These are phyloP conservation scores for Akabosia matsudoensis DNA, from an alignment of 1,140 invertebrate species.

Conservation along the genomic window DNA sequence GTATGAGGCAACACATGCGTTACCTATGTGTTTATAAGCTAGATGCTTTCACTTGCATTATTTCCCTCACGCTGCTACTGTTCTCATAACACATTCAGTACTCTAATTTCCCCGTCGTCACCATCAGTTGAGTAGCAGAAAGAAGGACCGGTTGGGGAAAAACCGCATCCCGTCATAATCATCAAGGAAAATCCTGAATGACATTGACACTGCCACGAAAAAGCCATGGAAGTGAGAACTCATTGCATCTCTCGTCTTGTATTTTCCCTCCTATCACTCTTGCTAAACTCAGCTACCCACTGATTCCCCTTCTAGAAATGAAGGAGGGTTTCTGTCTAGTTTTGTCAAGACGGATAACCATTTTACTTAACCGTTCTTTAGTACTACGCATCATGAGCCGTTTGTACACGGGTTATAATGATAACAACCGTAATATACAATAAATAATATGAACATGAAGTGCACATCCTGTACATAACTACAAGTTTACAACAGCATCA, in stretches of 20 bases:
- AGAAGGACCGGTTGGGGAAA: background rate
- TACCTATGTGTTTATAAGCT: too few species aligned
- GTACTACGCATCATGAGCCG: too few species aligned
- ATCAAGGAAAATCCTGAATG: conserved; percentile 25
- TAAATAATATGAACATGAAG: conserved; percentile 3
- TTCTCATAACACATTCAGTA: too few species aligned
- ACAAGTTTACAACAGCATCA: too few species aligned
- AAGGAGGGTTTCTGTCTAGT: conserved; percentile 11
- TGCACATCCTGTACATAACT: too few species aligned
- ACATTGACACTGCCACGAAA: conserved; percentile 19
- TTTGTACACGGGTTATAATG: too few species aligned
- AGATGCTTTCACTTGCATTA: too few species aligned
- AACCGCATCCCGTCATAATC: conserved; percentile 21
- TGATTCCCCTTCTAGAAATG: background rate
- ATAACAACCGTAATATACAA: too few species aligned
- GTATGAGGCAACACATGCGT: too few species aligned
- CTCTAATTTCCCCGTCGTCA: too few species aligned
- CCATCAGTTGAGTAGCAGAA: background rate
- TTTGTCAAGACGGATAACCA: background rate
- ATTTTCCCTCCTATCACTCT: background rate
- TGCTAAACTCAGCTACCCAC: background rate
- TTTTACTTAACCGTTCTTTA: too few species aligned
- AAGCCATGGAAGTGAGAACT: conserved; percentile 9
- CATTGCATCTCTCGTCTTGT: background rate
- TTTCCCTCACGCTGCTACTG: too few species aligned